Percentiles rank a stretch among this genome's conserved stretches.
phyloP scores from a whole-genome alignment of 2,797 vertebrate species.

The Steatocranus sp. region DNA sequence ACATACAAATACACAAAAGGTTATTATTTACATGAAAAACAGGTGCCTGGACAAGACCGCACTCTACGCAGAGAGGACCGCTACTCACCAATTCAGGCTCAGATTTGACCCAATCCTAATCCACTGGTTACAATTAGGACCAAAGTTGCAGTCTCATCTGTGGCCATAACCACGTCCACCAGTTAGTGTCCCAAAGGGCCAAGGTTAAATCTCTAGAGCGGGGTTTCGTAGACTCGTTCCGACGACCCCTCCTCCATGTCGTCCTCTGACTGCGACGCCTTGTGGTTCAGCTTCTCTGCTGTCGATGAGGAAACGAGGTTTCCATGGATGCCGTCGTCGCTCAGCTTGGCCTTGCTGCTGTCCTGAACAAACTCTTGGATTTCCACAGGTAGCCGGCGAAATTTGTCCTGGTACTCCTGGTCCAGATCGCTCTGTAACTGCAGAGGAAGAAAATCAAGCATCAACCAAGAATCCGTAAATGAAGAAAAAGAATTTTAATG shows the following conservation, averaged over 20 bases:
- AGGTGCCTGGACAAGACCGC: constrained; percentile 46
- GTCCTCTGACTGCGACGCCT: constrained; percentile 81
- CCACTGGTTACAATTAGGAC: constrained; percentile 53
- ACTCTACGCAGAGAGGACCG: constrained; percentile 40
- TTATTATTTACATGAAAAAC: constrained; percentile 60
- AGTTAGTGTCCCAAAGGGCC: constrained; percentile 46
- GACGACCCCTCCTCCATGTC: constrained; percentile 80
- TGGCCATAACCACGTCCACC: constrained; percentile 42
- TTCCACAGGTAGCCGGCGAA: constrained; percentile 93
- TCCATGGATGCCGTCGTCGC: constrained; percentile 66
- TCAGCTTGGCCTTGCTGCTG: constrained; percentile 87
- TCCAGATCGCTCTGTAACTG: constrained; percentile 94
- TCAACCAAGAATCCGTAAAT: background rate
- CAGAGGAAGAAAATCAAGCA: background rate
- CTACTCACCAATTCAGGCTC: constrained; percentile 61
- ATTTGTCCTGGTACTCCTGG: constrained; percentile 98
- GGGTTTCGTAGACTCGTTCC: constrained; percentile 87
- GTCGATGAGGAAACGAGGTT: constrained; percentile 74
- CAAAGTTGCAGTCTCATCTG: constrained; percentile 43
- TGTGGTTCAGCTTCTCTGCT: constrained; percentile 82
- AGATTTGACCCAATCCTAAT: constrained; percentile 53
- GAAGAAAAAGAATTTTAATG: background rate
- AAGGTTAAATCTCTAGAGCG: constrained; percentile 75
- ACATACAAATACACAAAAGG: constrained; percentile 66
- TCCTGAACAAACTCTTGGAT: constrained; percentile 98